Base-by-base conservation (phyloP, 2,888 invertebrate species). In the Ophioninae sp. region DNA sequence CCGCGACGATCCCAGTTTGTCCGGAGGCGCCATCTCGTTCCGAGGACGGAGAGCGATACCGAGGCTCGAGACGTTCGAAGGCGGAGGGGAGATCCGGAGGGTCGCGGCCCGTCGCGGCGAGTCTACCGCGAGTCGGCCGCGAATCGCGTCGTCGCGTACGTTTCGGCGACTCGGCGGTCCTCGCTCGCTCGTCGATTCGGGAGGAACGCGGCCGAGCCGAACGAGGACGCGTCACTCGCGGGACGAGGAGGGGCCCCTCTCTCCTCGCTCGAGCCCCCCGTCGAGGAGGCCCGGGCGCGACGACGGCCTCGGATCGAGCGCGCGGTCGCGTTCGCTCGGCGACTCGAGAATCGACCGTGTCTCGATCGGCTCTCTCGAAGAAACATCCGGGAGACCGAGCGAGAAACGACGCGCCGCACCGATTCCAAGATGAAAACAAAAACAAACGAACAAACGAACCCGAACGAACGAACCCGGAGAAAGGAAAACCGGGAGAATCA, bases 21-120 rank as follows among this genome's bases (percentile, higher is more conserved):
- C 91, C 84, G 92, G 92, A 83, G 92, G 92, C 89, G 92, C 92
- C 92, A 92, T 92, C 84, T 79, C 84, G 74, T 78, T 76, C 41
- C 20, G 23, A 62, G 3, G 30, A 30, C 30, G 30, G 30, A 30
- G 30, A 30, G 30, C 3, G 30, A 30, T 30, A 2, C 3, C 3
- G 30, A 30, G 30, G 30, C 30, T 30, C 30, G 30, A 30, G 30
- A 13, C 20, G n/a, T 39, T 41, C 70, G 72, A 61, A 62, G 59
- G 70, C 70, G 72, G 67, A 73, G 62, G n/a, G 70, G 72, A 79
- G 81, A 84, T 84, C 81, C 83, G 70, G 78, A 30, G 30, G 3
- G 30, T 30, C 2, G 30, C 30, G 30, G 30, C 30, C 67, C 62
- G 81, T 61, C 72, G 65, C 74, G 69, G 41, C 39, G 56, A 78